These are phyloP conservation scores for Synaphobranchus kaupii DNA, from an alignment of 2,797 vertebrate genomes.

Conservation along the genomic window DNA sequence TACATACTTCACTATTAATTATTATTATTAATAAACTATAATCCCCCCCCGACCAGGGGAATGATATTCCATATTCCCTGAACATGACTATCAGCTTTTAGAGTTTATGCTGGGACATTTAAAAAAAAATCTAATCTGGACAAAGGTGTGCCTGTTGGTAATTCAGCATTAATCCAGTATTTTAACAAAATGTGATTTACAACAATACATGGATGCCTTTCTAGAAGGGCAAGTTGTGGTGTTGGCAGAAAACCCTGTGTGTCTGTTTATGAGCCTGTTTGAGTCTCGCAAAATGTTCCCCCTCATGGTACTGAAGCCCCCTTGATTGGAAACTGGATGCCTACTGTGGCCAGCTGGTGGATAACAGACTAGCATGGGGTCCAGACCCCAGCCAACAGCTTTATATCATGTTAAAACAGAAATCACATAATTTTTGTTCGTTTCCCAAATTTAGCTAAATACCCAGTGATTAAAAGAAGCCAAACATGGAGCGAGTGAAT, in stretches of 20 bases:
- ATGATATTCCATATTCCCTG: neutral
- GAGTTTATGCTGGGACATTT: slow-evolving; percentile 34
- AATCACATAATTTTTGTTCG: slow-evolving; percentile 38
- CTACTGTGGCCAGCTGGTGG: slow-evolving; percentile 61
- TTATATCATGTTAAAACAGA: slow-evolving; percentile 32
- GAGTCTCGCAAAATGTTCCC: slow-evolving; percentile 64
- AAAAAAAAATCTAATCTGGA: slow-evolving; percentile 41
- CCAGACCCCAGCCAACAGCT: slow-evolving; percentile 29
- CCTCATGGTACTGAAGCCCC: slow-evolving; percentile 58
- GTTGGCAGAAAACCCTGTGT: slow-evolving; percentile 59
- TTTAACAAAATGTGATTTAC: slow-evolving; percentile 62
- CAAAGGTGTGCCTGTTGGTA: slow-evolving; percentile 62
- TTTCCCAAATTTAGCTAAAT: slow-evolving; percentile 3
- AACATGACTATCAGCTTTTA: neutral
- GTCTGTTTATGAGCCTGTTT: slow-evolving; percentile 62
- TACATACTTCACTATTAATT: too few species aligned
- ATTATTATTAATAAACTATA: too few species aligned
- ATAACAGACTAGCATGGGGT: slow-evolving; percentile 38
- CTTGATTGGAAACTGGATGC: slow-evolving; percentile 70
- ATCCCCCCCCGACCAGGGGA: neutral
- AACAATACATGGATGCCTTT: slow-evolving; percentile 44
- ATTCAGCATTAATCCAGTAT: slow-evolving; percentile 64
- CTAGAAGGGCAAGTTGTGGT: slow-evolving; percentile 49
- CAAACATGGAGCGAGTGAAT: slow-evolving; percentile 38
- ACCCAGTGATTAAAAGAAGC: slow-evolving; percentile 54